These are phyloP conservation scores for Diploptera punctata DNA, from an alignment of 2,888 invertebrate species.

Conservation along the genomic window DNA sequence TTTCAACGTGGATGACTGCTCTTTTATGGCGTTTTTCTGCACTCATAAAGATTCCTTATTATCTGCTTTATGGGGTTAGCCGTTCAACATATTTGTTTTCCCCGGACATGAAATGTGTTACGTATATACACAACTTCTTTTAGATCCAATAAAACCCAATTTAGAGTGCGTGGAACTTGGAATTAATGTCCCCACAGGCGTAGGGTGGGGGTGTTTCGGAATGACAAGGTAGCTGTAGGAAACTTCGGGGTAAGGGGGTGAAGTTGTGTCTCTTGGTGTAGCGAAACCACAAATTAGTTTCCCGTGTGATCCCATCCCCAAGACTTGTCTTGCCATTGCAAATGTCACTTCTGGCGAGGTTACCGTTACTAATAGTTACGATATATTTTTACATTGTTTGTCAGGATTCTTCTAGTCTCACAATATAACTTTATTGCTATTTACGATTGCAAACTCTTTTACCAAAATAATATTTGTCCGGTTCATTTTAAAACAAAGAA, in stretches of 20 bases:
- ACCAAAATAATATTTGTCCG: no score
- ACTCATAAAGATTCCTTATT: slow-evolving; percentile 31
- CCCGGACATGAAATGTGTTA: background rate
- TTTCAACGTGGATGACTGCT: slow-evolving; percentile 5
- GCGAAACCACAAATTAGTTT: background rate
- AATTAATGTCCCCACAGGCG: background rate
- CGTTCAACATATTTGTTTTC: slow-evolving; percentile 28
- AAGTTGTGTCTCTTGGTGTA: background rate
- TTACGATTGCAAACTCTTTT: no score
- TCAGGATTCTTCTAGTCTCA: no score
- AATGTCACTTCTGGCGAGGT: background rate
- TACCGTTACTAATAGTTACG: no score
- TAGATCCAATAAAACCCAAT: slow-evolving; percentile 28
- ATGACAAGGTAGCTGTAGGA: background rate
- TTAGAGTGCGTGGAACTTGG: background rate
- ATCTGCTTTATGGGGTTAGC: slow-evolving; percentile 28
- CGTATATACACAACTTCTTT: slow-evolving; percentile 2
- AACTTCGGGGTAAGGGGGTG: no score
- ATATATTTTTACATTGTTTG: no score
- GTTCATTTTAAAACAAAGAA: no score
- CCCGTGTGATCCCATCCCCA: background rate
- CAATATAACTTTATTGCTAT: no score
- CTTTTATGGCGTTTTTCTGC: slow-evolving; percentile 29
- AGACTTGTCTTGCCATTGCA: background rate
- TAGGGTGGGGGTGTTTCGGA: background rate